These are phyloP conservation scores for Lagopus leucura DNA, from an alignment of 2,113 vertebrate species.

Conservation along the genomic window DNA sequence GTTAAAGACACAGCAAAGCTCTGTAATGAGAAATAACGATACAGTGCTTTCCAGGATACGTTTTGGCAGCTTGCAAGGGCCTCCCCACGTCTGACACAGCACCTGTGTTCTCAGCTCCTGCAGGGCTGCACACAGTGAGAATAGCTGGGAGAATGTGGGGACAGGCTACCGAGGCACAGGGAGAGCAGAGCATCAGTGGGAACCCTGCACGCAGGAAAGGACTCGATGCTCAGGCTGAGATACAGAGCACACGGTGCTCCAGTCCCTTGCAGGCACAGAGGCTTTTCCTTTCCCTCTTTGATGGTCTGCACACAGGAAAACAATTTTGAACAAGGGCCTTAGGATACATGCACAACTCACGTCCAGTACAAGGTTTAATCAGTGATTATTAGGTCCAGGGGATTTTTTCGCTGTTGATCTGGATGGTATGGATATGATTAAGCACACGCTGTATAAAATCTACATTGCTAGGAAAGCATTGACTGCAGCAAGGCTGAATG, in stretches of 20 bases:
- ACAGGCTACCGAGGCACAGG: background rate
- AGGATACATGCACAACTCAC: rapidly evolving
- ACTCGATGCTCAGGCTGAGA: background rate
- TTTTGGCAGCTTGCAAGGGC: background rate
- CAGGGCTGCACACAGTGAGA: background rate
- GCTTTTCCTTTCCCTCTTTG: background rate
- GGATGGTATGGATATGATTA: constrained; percentile 19
- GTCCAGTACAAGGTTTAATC: background rate
- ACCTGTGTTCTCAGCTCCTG: background rate
- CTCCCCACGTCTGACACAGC: background rate
- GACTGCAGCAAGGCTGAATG: background rate
- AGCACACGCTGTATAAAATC: background rate
- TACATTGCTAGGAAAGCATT: background rate
- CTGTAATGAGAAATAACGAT: rapidly evolving
- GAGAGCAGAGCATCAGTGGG: background rate
- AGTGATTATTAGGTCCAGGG: background rate
- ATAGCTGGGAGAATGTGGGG: rapidly evolving
- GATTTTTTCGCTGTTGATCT: background rate
- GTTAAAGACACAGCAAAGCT: rapidly evolving
- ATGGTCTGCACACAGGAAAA: background rate
- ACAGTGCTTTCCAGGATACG: background rate
- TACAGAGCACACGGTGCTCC: background rate
- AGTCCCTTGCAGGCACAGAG: background rate
- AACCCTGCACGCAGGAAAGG: background rate
- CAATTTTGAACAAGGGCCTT: background rate